Evolutionary conservation across 2,113 vertebrate genomes (phyloP), one percentile per base, ranked within the genome.

Genomic region (Grammomys surdaster): DNA sequence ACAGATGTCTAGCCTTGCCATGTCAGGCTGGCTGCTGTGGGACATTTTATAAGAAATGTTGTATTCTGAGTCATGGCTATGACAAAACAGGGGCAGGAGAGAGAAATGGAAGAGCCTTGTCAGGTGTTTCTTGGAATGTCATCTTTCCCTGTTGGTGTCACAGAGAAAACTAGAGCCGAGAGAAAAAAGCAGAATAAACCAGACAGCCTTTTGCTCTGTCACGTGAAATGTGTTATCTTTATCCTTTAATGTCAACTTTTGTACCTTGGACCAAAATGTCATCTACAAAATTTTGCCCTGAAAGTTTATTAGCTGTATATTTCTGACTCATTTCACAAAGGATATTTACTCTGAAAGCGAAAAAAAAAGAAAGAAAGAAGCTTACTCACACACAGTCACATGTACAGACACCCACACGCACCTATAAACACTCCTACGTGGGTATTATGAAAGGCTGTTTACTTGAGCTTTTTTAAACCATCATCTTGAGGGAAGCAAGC

Each of bases 1-100:
- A 3, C 7, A 2, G 6, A 70, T 2, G 2, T 56, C 11, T 3
- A 7, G 31, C 82, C 54, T 65, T 1, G 0, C 26, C 24, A 0
- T 10, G 2, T n/a, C 69, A 36, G 20, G 20, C 67, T 20, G 11
- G 67, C 65, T 31, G 0, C 40, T 17, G 19, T 5, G 51, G 5
- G 19, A 2, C n/a, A 1, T 58, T 77, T 16, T 75, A 33, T 33
- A 58, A 58, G 13, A 46, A 9, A 2, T 33, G 31, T 26, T 84
- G 58, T 63, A 28, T 76, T 86, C 58, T 43, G 36, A 80, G 77
- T 31, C 65, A 9, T 3, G 43, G 8, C 76, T 58, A 2, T 22
- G 58, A 88, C 43, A 33, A 43, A 78, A 85, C 1, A 4, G 12
- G 33, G 33, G 22, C 3, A 33, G 92, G 33, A 58, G 73, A 58